These are phyloP conservation scores for Eidolon helvum DNA, from an alignment of 2,113 vertebrate species.

Conservation along the genomic window DNA sequence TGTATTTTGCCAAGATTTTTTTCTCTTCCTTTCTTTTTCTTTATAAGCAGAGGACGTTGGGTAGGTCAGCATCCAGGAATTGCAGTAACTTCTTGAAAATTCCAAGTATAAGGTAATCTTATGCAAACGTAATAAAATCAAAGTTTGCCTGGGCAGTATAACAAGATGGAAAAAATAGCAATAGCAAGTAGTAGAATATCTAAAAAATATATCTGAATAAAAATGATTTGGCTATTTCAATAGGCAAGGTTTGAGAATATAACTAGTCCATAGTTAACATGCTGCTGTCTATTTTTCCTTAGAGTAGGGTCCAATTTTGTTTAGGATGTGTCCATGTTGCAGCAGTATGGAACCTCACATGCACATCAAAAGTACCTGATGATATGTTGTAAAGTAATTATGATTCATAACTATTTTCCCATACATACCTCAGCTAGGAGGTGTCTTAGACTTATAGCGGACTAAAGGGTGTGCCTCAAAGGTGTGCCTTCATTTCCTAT, in stretches of 20 bases:
- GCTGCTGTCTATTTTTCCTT: neutral
- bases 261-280: neutral
- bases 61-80: neutral
- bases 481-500: slow-evolving; percentile 37
- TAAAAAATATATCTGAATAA: neutral
- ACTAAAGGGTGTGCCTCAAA: slow-evolving; percentile 41
- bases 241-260: neutral
- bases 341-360: neutral
- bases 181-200: neutral
- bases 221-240: neutral
- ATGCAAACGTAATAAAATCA: neutral
- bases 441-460: neutral
- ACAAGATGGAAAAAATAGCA: neutral
- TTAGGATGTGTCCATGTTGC: neutral
- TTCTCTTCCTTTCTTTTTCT: neutral
- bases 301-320: neutral
- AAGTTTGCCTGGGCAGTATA: neutral
- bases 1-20: neutral
- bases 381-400: neutral
- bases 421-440: slow-evolving; percentile 39
- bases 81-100: neutral
- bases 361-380: neutral
- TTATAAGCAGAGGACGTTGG: neutral
- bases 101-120: neutral
- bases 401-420: slow-evolving; percentile 32